Conservation (phyloP, 1,140 invertebrate species). For the Nephila pilipes region DNA sequence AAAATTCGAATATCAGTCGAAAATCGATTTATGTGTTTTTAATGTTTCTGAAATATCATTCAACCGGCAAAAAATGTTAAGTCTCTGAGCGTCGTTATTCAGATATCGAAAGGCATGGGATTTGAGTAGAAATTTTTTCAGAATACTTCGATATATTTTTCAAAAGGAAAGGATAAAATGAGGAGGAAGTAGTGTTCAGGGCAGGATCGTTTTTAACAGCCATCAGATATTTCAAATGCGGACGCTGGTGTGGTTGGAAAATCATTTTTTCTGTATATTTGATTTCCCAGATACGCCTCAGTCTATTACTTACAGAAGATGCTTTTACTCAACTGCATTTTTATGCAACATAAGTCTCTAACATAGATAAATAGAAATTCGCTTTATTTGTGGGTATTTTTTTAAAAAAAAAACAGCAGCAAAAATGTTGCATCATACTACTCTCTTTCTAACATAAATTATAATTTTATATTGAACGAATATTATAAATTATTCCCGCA, state of each 20-base stretch:
- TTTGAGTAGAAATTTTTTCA: slow-evolving; percentile 14
- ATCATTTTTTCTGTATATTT: slow-evolving; percentile 4
- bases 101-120: slow-evolving; percentile 5
- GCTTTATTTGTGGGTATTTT: no score
- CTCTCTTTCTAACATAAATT: no score
- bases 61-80: slow-evolving; percentile 19
- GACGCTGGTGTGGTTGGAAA: not conserved
- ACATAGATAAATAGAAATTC: not conserved
- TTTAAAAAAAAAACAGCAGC: no score
- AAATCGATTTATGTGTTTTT: slow-evolving; percentile 53
- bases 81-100: slow-evolving; percentile 38
- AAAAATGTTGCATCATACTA: no score
- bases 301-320: not conserved
- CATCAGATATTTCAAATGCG: slow-evolving; percentile 35
- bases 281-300: slow-evolving; percentile 4
- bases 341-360: not conserved
- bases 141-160: slow-evolving; percentile 1
- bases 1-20: slow-evolving; percentile 13
- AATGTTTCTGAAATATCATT: slow-evolving; percentile 41
- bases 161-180: not conserved
- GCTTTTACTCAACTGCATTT: not conserved
- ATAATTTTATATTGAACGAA: no score
- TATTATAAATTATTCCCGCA: no score
- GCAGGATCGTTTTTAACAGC: slow-evolving; percentile 22
- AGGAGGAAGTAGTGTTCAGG: not conserved